Evolutionary conservation across 2,888 invertebrate genomes (phyloP).

Genomic region (Hirudinaria manillensis): DNA sequence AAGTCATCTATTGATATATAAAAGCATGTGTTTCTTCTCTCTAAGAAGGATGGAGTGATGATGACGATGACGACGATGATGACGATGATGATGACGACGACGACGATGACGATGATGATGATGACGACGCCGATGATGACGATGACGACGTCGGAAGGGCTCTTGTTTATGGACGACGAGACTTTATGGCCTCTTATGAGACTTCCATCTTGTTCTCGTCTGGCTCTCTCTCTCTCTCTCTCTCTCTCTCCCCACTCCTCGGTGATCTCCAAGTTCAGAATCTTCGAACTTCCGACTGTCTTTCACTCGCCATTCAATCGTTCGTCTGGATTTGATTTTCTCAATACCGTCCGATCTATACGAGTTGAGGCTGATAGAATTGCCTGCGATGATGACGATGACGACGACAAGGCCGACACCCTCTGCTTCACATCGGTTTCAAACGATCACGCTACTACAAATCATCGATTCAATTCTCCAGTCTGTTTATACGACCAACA

Average conservation of each 20-base stretch:
- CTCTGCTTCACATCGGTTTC: too few relatives aligned
- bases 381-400: constrained; percentile 1
- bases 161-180: background rate
- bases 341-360: background rate
- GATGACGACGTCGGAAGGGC: background rate
- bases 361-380: background rate
- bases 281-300: too few relatives aligned
- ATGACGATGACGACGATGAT: background rate
- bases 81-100: constrained; percentile 2
- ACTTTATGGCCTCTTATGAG: background rate
- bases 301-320: too few relatives aligned
- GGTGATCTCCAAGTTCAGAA: too few relatives aligned
- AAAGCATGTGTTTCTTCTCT: background rate
- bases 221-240: too few relatives aligned
- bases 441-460: too few relatives aligned
- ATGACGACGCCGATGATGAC: background rate
- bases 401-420: background rate
- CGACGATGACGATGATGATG: constrained; percentile 23
- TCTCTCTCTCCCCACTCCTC: too few relatives aligned
- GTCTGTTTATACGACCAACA: too few relatives aligned
- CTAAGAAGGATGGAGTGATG: background rate
- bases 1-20: background rate
- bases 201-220: background rate
- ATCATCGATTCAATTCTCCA: too few relatives aligned
- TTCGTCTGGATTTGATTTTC: too few relatives aligned